These are phyloP conservation scores for Anorthoa munda DNA, from an alignment of 2,888 invertebrate species.

Conservation along the genomic window DNA sequence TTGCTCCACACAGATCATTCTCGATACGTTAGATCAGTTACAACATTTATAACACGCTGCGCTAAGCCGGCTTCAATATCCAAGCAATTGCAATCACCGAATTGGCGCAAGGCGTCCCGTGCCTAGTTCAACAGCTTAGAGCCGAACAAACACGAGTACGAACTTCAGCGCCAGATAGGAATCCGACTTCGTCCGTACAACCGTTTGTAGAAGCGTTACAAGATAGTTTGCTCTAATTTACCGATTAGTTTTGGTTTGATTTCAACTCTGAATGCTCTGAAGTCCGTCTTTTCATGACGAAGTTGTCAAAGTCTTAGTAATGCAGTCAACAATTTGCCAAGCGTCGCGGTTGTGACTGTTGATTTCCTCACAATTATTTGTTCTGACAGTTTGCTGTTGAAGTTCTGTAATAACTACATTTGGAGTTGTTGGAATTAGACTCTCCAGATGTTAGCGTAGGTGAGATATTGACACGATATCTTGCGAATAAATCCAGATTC, in stretches of 20 bases:
- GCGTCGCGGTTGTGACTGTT: not conserved
- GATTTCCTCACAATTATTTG: not conserved
- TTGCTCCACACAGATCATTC: not conserved
- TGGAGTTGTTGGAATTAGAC: not conserved
- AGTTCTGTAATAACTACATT: constrained; percentile 5
- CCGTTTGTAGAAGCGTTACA: not conserved
- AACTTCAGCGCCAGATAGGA: constrained; percentile 22
- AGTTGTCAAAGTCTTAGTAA: constrained; percentile 2
- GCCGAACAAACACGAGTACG: constrained; percentile 13
- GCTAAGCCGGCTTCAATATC: constrained; percentile 4
- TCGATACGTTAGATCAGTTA: not conserved
- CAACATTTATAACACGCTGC: not conserved
- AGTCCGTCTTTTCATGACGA: not conserved
- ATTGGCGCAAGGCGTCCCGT: not conserved
- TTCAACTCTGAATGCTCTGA: not conserved
- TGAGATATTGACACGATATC: too few relatives aligned
- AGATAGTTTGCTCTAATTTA: constrained; percentile 11
- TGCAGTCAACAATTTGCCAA: not conserved
- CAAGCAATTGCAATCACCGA: not conserved
- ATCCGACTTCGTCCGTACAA: constrained; percentile 1
- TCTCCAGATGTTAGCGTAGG: not conserved
- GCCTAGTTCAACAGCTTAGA: constrained; percentile 1
- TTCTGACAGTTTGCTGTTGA: not conserved
- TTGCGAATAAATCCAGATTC: too few relatives aligned
- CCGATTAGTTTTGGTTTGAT: constrained; percentile 15